These are phyloP conservation scores for Labia minor DNA, from an alignment of 2,888 invertebrate species.

Conservation along the genomic window DNA sequence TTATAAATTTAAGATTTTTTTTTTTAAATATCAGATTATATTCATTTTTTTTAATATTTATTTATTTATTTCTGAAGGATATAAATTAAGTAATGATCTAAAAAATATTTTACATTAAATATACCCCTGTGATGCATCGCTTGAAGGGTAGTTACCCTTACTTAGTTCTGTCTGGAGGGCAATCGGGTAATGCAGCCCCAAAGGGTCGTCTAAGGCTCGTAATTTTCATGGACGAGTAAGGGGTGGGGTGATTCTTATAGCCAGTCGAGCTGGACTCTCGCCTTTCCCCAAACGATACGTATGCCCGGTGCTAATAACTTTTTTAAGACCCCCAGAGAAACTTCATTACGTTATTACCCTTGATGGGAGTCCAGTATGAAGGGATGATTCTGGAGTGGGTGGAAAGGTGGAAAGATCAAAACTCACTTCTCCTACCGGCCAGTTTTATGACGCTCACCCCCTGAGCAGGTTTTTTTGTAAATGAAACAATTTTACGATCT, in stretches of 20 bases:
- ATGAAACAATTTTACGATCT: neutral
- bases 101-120: too few species aligned
- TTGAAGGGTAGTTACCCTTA: neutral
- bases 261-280: too few species aligned
- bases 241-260: too few species aligned
- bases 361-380: neutral
- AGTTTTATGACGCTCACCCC: neutral
- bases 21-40: too few species aligned
- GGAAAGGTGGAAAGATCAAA: neutral
- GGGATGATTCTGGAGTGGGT: too few species aligned
- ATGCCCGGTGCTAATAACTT: neutral
- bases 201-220: neutral
- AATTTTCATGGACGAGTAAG: neutral
- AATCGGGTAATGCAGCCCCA: neutral
- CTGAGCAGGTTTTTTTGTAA: neutral
- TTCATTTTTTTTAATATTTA: too few species aligned
- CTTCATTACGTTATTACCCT: constrained; percentile 13
- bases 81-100: too few species aligned
- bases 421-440: neutral
- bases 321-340: constrained; percentile 13
- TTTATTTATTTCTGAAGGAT: too few species aligned
- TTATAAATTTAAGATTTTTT: too few species aligned
- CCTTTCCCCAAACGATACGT: neutral
- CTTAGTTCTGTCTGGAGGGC: neutral
- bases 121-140: neutral